Evolutionary conservation across 35 echinoderm and acorn worm species (phyloP), one percentile per base, ranked within the genome.

Genomic region (Patiria miniata): DNA sequence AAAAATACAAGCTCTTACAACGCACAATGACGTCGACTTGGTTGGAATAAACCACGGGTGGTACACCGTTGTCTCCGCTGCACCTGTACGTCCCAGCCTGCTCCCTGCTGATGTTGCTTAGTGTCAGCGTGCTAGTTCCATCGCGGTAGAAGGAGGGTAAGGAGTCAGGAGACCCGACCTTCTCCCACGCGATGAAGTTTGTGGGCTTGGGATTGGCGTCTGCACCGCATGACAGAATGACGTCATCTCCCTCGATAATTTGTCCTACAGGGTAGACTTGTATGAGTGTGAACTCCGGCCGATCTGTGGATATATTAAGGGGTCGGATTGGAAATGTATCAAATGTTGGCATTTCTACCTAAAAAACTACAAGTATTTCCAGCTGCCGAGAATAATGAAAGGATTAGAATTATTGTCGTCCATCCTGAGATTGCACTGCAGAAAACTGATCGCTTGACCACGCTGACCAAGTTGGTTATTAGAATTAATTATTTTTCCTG

Each of bases 101-200:
- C 26, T 36, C 65, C 34, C 65, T 73, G 26, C 34, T 26, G 65
- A 73, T 73, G 34, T 73, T 15, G 34, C 19, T 22, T 23, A 73
- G 34, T 73, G 65, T 36, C 34, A 73, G 65, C 21, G 29, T 73
- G 34, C 65, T 73, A 14, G 65, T 73, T 22, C 65, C 65, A 73
- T 73, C 65, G 34, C 29, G 21, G 65, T 73, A 73, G 8, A 73
- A 18, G 4, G 42, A 47, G 12, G 42, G 42, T 47, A 47, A 12
- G 4, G 42, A 47, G 42, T 4, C 42, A 34, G 26, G 0, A 23
- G 65, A 36, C 26, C 34, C 65, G 23, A 36, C 26, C 65, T 36
- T 73, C 65, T 73, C 65, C 65, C 65, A 73, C 3, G 29, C 0
- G 65, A 73, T 73, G 26, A 73, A 73, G 65, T 73, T 73, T 26